Base-by-base conservation (phyloP, 2,888 invertebrate species). In the Sicus ferrugineus region DNA sequence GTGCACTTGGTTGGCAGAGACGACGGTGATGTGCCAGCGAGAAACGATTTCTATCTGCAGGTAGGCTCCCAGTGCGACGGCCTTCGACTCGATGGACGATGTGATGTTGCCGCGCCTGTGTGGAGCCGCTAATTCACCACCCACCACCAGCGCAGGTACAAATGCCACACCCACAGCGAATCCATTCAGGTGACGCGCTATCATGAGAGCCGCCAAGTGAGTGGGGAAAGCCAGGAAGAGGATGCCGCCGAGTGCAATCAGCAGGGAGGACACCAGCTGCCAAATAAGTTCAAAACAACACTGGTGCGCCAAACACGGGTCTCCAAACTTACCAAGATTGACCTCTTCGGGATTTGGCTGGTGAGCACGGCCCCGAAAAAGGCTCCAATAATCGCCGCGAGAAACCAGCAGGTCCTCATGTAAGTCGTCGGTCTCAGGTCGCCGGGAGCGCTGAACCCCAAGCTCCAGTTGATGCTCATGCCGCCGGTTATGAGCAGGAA, bases 141-240 rank as follows among this genome's bases (percentile, higher is more conserved):
- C 71, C 16, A 84, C 66, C 0, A 81, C 76, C 61, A 84, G 46
- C 2, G 79, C 72, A 1, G 81, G 77, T 0, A 80, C 79, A 30
- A 84, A 76, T 0, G 74, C 72, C 38, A 83, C 56, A 3, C 83
- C 83, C 66, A 81, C 78, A 19, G 77, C 84, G 9, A 78, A 76
- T 1, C 83, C 83, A 69, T 84, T 79, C 2, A 83, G 48, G 31
- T 84, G 84, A 14, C 82, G 76, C 14, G 75, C 73, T 0, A 76
- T 74, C 1, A 78, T 67, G 2, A 75, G 21, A 3, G 74, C 76
- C 0, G 56, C 0, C 21, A 75, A 74, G 0, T 38, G 54, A 0
- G 54, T 3, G 1, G 76, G 75, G 4, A 67, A 71, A 6, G 73
- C 23, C 0, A 75, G 62, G n/a, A 77, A 73, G 0, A 81, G 9